phyloP scores from a whole-genome alignment of 1,140 invertebrate genomes.

The Proales similis region DNA sequence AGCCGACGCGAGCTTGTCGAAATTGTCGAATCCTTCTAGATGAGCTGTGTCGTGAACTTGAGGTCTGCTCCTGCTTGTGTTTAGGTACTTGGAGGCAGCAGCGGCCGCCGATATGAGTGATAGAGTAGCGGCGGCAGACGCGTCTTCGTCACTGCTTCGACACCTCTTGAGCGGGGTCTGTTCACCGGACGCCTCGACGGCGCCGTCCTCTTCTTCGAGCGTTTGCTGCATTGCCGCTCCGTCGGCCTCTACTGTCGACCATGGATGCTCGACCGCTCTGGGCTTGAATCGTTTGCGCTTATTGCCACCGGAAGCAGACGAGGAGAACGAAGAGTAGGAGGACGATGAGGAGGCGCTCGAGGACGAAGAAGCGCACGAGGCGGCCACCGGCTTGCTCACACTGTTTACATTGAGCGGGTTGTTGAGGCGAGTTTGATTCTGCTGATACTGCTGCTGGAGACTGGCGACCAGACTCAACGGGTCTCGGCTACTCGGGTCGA shows the following conservation, averaged over 20 bases:
- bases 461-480: too few relatives aligned
- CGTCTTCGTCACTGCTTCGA: constrained; percentile 10
- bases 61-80: background rate
- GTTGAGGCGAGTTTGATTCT: too few relatives aligned
- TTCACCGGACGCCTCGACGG: background rate
- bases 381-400: constrained; percentile 18
- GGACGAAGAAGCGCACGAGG: constrained; percentile 16
- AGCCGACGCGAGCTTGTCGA: too few relatives aligned
- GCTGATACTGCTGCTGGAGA: too few relatives aligned
- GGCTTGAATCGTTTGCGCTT: background rate
- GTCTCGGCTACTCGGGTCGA: too few relatives aligned
- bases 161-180: constrained; percentile 19
- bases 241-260: constrained; percentile 4
- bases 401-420: too few relatives aligned
- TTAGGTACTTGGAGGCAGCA: constrained; percentile 29
- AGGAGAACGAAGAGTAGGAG: background rate
- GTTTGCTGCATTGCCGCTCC: background rate
- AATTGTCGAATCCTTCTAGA: too few relatives aligned
- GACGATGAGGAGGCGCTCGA: constrained; percentile 6
- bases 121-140: constrained; percentile 8
- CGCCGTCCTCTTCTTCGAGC: constrained; percentile 27
- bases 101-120: constrained; percentile 29
- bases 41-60: background rate
- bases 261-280: background rate
- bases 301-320: background rate